Evolutionary conservation across 2,113 vertebrate species (phyloP), one percentile per base, ranked within the genome.

Genomic region (Callochromis pleurospilus): DNA sequence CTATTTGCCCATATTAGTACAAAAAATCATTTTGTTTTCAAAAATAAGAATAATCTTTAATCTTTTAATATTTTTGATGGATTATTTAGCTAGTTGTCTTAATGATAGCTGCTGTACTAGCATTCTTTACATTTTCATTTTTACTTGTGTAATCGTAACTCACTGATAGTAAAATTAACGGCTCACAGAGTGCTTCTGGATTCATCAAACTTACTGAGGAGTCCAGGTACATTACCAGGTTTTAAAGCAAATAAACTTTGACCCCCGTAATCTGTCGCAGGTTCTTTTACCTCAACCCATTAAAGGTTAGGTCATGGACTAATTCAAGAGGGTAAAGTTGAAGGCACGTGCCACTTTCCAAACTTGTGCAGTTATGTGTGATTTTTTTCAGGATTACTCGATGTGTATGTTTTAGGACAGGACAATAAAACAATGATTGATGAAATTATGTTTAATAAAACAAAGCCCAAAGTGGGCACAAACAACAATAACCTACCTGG

Each of bases 201-300:
- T 70, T 84, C 9, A 53, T 6, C 29, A 31, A 6, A 5, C 36
- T 73, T 13, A 84, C 15, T 17, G 13, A 53, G 12, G 60, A 85
- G 8, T 36, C n/a, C 26, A 9, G 7, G 3, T 83, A 21, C 55
- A 4, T 82, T 51, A 17, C 24, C 29, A 55, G 62, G 77, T 65
- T 87, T 90, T 86, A n/a, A 55, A 81, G 73, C 75, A 88, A 84
- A 92, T 90, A 79, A 92, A 94, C 89, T 92, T 94, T 94, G 86
- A 82, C 86, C 92, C 84, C 68, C 88, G 65, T 90, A 83, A 93
- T 73, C 75, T 80, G 68, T 29, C 89, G 31, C 33, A 80, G 73
- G 82, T 88, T 81, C 77, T 77, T 83, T 90, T 47, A 85, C 55
- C 85, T 80, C 82, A 80, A 51, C 58, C 80, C 15, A 24, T 70